Conservation (phyloP, 2,888 invertebrate genomes). For the Cataglyphis cursor region DNA sequence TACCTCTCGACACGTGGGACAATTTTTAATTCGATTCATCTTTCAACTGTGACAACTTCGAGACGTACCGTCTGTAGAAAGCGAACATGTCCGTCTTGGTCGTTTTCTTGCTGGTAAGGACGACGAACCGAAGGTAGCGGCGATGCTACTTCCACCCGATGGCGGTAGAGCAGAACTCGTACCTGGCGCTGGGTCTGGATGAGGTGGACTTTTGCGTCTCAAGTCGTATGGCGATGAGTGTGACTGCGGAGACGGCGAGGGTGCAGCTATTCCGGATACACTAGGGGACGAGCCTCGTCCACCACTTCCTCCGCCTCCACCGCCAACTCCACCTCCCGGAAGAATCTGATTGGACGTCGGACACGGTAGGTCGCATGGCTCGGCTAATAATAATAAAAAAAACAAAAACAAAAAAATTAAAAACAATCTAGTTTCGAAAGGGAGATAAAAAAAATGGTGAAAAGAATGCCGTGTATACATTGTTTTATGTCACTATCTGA, state of each 20-base stretch:
- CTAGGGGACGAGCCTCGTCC: conserved; percentile 87
- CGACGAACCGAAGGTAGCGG: conserved; percentile 88
- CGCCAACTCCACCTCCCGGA: conserved; percentile 85
- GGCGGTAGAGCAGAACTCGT: conserved; percentile 88
- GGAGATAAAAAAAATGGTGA: neutral
- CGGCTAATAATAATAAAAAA: conserved; percentile 87
- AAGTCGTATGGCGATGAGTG: conserved; percentile 97
- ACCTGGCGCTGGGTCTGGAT: conserved; percentile 91
- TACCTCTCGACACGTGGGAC: neutral
- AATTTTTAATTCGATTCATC: neutral
- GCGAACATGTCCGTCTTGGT: conserved; percentile 91
- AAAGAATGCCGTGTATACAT: neutral
- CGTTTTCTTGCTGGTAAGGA: conserved; percentile 95
- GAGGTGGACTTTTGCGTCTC: conserved; percentile 94
- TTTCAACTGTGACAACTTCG: neutral
- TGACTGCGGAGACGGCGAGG: conserved; percentile 85
- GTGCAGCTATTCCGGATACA: conserved; percentile 85
- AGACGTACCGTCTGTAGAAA: conserved; percentile 86
- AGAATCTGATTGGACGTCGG: conserved; percentile 87
- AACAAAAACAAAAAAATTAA: neutral
- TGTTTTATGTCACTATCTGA: neutral
- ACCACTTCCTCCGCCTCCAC: conserved; percentile 88
- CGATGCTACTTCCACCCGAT: conserved; percentile 87
- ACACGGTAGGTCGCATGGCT: conserved; percentile 94
- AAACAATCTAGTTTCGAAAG: neutral